Conservation (phyloP, 2,797 vertebrate species). For the Florisuga fusca region DNA sequence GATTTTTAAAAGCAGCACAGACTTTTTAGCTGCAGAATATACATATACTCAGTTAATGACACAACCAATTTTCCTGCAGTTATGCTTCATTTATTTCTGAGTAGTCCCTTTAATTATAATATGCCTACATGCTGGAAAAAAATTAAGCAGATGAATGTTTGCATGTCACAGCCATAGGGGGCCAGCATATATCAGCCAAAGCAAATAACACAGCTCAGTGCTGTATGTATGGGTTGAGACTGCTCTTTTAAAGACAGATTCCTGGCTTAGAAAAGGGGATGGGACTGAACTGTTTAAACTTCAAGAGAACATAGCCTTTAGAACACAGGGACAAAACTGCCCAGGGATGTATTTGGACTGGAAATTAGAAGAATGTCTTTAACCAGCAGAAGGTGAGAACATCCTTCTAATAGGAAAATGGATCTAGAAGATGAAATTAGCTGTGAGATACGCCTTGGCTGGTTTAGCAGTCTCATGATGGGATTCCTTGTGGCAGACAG, state of each 20-base stretch:
- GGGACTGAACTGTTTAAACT: neutral
- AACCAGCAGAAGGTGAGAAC: neutral
- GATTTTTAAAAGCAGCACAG: neutral
- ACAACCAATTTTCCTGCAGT: neutral
- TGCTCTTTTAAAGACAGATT: neutral
- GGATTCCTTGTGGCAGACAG: neutral
- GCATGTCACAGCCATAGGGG: neutral
- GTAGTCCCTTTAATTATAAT: neutral
- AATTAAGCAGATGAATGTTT: neutral
- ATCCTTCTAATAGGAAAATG: neutral
- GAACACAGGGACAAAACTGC: neutral
- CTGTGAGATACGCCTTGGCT: neutral
- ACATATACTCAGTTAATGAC: neutral
- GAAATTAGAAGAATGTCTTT: neutral
- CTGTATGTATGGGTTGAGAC: neutral
- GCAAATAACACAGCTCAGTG: neutral
- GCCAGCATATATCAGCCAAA: neutral
- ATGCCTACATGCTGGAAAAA: neutral
- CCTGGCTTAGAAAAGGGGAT: neutral
- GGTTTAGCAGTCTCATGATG: neutral
- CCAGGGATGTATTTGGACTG: neutral
- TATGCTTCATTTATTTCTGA: neutral
- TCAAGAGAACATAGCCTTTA: neutral
- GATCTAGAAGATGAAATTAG: neutral
- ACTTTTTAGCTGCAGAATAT: neutral